phyloP scores from a whole-genome alignment of 2,113 vertebrate species.

The Engystomops pustulosus region DNA sequence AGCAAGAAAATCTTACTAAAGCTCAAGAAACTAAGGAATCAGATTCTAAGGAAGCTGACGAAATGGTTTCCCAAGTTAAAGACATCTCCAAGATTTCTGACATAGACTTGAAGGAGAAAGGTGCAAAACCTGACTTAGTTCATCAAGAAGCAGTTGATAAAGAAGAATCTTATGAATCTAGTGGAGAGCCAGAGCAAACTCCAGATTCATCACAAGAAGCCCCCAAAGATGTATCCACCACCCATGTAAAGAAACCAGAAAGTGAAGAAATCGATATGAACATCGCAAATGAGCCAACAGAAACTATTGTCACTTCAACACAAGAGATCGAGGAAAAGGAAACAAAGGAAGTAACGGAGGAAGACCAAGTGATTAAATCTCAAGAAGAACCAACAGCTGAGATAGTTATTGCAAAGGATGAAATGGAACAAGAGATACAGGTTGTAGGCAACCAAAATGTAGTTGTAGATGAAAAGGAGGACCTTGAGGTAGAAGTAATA shows the following conservation, averaged over 20 bases:
- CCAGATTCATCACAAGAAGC: slow-evolving; percentile 63
- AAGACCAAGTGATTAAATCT: slow-evolving; percentile 69
- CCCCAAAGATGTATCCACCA: slow-evolving; percentile 60
- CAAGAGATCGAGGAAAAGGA: slow-evolving; percentile 64
- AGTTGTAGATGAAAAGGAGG: slow-evolving; percentile 59
- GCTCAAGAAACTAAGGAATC: slow-evolving; percentile 60
- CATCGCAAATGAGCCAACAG: slow-evolving; percentile 61
- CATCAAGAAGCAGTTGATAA: slow-evolving; percentile 97
- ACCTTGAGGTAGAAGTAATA: slow-evolving; percentile 67
- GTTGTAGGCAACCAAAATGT: not conserved
- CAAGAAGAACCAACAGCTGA: slow-evolving; percentile 46
- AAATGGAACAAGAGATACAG: slow-evolving; percentile 9
- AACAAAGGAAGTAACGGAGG: slow-evolving; percentile 70
- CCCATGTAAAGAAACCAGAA: slow-evolving; percentile 73
- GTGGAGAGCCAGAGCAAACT: slow-evolving; percentile 75
- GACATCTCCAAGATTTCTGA: slow-evolving; percentile 72
- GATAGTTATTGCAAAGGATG: slow-evolving; percentile 18
- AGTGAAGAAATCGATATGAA: slow-evolving; percentile 68
- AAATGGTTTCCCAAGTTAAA: slow-evolving; percentile 62
- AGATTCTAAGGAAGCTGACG: slow-evolving; percentile 53
- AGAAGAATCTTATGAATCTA: slow-evolving; percentile 93
- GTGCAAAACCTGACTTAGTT: slow-evolving; percentile 87
- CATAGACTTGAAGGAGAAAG: slow-evolving; percentile 90
- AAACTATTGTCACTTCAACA: slow-evolving; percentile 60
- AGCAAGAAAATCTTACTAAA: slow-evolving; percentile 56